Conservation (phyloP, 2,797 vertebrate species). For the Chrysocyon brachyurus region DNA sequence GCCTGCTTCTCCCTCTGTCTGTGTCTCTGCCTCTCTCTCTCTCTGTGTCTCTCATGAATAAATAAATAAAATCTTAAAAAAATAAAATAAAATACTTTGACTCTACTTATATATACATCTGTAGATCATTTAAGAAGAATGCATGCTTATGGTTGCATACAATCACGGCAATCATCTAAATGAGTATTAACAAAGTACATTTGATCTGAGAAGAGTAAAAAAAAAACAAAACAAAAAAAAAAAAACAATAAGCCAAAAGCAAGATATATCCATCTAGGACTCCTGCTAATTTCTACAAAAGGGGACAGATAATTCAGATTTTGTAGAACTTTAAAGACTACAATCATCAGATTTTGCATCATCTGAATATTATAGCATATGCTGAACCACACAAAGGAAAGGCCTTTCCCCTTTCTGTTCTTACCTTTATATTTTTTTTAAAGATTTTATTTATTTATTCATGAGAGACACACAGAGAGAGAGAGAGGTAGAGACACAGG, state of each 20-base stretch:
- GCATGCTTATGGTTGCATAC: not conserved
- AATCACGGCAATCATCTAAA: not conserved
- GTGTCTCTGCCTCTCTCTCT: no score
- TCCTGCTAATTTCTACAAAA: not conserved
- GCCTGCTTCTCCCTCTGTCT: no score
- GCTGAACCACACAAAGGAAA: not conserved
- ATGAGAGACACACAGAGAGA: no score
- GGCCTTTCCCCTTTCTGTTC: not conserved
- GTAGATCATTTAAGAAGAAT: not conserved
- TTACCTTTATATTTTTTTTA: not conserved
- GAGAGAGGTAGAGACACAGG: no score
- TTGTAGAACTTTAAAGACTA: not conserved
- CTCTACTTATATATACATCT: not conserved
- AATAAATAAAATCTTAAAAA: no score
- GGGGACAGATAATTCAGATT: not conserved
- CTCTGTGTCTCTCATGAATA: no score
- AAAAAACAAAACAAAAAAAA: not conserved
- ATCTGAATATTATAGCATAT: not conserved
- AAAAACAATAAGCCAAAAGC: not conserved
- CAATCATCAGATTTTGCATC: not conserved
- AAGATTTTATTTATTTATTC: no score
- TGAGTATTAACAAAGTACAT: not conserved
- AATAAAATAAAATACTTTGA: not conserved
- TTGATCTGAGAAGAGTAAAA: not conserved
- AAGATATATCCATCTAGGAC: not conserved